Percentiles rank a stretch among this genome's conserved stretches.
These are phyloP conservation scores for Seriola rivoliana DNA, from an alignment of 2,113 vertebrate species.

Conservation along the genomic window DNA sequence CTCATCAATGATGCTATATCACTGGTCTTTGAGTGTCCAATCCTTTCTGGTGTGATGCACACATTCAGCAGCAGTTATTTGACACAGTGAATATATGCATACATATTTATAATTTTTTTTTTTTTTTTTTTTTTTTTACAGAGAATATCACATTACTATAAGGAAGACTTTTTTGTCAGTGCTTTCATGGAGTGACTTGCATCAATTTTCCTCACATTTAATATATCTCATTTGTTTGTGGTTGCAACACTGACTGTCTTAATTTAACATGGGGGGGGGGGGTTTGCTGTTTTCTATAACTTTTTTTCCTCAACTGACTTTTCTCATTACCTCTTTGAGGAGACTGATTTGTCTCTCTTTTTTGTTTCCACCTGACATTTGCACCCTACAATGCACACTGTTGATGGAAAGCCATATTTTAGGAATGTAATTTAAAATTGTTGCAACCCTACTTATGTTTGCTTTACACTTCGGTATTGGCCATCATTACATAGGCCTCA, in stretches of 20 bases:
- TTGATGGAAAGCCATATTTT: conserved; percentile 1
- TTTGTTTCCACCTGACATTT: conserved; percentile 20
- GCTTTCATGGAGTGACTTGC: background rate
- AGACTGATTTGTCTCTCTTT: background rate
- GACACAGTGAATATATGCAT: conserved; percentile 31
- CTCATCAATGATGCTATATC: conserved; percentile 77
- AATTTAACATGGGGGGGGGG: background rate
- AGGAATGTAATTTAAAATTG: background rate
- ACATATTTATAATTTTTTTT: background rate
- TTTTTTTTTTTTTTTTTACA: background rate
- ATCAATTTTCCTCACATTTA: conserved; percentile 8
- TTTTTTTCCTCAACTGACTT: background rate
- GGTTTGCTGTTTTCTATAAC: background rate
- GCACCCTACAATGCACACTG: background rate
- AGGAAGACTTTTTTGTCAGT: background rate
- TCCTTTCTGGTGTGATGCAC: conserved; percentile 76
- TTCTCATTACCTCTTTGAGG: conserved; percentile 2
- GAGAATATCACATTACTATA: background rate
- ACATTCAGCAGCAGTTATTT: conserved; percentile 55
- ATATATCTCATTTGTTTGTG: background rate
- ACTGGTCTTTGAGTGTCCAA: conserved; percentile 75
- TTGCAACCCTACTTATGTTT: background rate
- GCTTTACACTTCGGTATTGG: background rate
- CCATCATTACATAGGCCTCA: background rate
- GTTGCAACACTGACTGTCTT: conserved; percentile 12